phyloP scores from a whole-genome alignment of 2,888 invertebrate genomes.

The Petrolisthes cinctipes region DNA sequence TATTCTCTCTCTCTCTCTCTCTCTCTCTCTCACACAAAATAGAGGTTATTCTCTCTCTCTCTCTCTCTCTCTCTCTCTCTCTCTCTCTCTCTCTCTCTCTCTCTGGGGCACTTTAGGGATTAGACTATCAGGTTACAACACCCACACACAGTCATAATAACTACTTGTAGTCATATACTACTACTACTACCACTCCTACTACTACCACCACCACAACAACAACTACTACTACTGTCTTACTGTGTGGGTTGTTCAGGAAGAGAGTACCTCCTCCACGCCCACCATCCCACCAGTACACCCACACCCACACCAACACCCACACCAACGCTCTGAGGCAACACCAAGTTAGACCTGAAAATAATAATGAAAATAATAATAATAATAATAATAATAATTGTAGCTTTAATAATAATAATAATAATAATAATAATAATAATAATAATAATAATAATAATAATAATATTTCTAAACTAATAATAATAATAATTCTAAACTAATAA shows the following conservation, averaged over 20 bases:
- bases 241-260: neutral
- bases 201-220: too few relatives aligned
- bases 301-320: conserved; percentile 32
- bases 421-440: neutral
- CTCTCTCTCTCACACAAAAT: too few relatives aligned
- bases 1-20: neutral
- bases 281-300: conserved; percentile 32
- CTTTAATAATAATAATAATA: neutral
- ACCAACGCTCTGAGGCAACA: neutral
- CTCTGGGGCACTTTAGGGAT: neutral
- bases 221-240: neutral
- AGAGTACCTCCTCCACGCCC: conserved; percentile 21
- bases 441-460: neutral
- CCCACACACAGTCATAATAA: too few relatives aligned
- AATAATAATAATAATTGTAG: neutral
- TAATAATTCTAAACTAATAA: neutral
- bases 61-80: conserved; percentile 3
- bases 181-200: too few relatives aligned
- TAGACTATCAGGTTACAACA: neutral
- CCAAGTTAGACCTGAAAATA: neutral
- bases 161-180: too few relatives aligned
- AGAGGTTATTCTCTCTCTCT: neutral
- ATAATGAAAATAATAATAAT: neutral
- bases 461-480: neutral
- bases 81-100: conserved; percentile 6